phyloP scores from a whole-genome alignment of 2,888 invertebrate species.

The Tetragonula carbonaria region DNA sequence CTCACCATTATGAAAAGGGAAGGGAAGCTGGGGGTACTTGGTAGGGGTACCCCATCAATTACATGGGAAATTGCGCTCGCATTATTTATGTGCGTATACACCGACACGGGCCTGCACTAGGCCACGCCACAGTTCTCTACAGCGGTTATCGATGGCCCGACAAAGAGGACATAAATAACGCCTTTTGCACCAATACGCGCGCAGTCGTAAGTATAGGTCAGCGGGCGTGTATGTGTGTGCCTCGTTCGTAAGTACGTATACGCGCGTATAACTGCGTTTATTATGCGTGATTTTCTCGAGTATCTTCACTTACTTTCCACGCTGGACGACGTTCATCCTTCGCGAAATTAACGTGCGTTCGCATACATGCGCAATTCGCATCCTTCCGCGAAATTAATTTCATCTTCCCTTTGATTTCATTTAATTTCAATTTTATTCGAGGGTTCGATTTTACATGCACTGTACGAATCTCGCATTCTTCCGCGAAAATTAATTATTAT shows the following conservation, averaged over 20 bases:
- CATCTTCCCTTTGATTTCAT: no score
- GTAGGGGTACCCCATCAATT: constrained; percentile 79
- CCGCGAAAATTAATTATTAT: no score
- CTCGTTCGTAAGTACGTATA: neutral
- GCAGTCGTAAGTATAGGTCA: neutral
- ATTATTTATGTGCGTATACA: constrained; percentile 77
- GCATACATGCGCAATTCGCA: no score
- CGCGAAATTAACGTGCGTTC: neutral
- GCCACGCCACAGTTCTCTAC: constrained; percentile 67
- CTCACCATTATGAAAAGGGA: constrained; percentile 77
- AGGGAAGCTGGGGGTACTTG: constrained; percentile 32
- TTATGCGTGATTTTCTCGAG: constrained; percentile 21
- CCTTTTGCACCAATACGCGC: constrained; percentile 67
- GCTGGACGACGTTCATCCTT: neutral
- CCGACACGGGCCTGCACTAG: constrained; percentile 63
- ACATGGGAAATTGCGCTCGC: constrained; percentile 82
- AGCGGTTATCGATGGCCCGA: constrained; percentile 79
- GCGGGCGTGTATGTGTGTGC: neutral
- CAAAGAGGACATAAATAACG: constrained; percentile 81
- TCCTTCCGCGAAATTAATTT: no score
- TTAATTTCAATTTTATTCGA: no score
- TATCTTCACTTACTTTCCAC: neutral
- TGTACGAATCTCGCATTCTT: no score
- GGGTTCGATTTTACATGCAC: no score
- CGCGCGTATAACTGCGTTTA: neutral